Conservation (phyloP, 2,113 vertebrate species). For the Sinosuthora webbiana region DNA sequence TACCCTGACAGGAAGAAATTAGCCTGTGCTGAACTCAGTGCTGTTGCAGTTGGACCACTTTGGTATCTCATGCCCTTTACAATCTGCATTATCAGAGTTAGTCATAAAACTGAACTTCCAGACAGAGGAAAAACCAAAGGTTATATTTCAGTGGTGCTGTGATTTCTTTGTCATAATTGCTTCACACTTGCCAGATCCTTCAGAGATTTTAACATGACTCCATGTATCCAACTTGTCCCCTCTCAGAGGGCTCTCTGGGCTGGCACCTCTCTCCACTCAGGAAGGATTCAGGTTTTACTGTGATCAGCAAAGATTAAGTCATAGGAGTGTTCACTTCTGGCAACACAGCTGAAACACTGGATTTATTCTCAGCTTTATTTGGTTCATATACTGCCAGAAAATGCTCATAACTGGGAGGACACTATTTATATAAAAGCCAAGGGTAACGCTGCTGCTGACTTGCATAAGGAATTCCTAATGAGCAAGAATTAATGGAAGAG, state of each 20-base stretch:
- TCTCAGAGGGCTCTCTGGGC: background rate
- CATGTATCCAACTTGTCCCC: background rate
- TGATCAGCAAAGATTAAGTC: background rate
- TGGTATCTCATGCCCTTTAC: background rate
- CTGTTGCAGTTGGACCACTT: background rate
- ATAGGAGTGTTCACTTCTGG: background rate
- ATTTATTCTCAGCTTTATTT: background rate
- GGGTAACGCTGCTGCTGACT: background rate
- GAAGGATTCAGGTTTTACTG: background rate
- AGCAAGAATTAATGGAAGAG: background rate
- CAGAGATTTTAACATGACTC: background rate
- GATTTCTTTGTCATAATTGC: background rate
- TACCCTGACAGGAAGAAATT: background rate
- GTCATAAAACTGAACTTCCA: background rate
- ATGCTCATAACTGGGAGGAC: background rate
- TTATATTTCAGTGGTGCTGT: background rate
- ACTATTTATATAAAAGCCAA: background rate
- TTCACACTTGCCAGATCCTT: background rate
- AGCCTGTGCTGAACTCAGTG: background rate
- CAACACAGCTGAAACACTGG: background rate
- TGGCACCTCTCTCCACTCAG: background rate
- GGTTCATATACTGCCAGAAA: background rate
- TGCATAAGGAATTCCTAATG: background rate
- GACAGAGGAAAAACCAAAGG: background rate
- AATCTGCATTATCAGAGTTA: background rate